A percentile compares a stretch with the other conserved stretches of the same genome.
These are phyloP conservation scores for Arrhopalites spinosus DNA, from an alignment of 2,888 invertebrate genomes.

Conservation along the genomic window DNA sequence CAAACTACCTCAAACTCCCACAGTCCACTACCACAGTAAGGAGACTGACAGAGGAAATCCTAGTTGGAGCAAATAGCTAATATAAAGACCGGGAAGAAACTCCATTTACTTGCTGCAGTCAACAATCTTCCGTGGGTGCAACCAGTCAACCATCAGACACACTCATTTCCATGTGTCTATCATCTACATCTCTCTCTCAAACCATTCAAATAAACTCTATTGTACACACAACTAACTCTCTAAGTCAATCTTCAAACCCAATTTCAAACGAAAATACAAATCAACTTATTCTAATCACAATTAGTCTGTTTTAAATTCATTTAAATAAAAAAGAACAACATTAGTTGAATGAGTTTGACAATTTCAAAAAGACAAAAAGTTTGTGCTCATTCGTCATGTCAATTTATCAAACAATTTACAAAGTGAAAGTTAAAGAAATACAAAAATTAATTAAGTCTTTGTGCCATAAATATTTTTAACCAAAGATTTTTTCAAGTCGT, in stretches of 20 bases:
- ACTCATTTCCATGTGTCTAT: constrained; percentile 5
- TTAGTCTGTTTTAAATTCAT: no score
- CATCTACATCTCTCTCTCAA: constrained; percentile 6
- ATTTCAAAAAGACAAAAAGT: no score
- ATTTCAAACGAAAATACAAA: not conserved
- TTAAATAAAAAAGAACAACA: no score
- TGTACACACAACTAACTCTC: not conserved
- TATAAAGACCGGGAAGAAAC: constrained; percentile 30
- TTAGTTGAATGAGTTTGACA: no score
- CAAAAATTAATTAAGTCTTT: no score
- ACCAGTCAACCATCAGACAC: constrained; percentile 19
- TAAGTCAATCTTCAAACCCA: not conserved
- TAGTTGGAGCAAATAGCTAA: constrained; percentile 23
- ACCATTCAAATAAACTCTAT: no score
- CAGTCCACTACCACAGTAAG: constrained; percentile 1
- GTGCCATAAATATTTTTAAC: no score
- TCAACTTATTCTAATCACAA: not conserved
- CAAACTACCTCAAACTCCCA: not conserved
- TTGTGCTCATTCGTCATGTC: no score
- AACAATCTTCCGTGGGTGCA: constrained; percentile 31
- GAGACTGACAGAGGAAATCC: not conserved
- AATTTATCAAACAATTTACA: no score
- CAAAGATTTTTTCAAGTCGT: no score
- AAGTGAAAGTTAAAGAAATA: no score
- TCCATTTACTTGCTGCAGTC: constrained; percentile 17